Percentiles rank a stretch among this genome's conserved stretches.
Conservation (phyloP, 2,113 vertebrate genomes). For the Tupaia chinensis region DNA sequence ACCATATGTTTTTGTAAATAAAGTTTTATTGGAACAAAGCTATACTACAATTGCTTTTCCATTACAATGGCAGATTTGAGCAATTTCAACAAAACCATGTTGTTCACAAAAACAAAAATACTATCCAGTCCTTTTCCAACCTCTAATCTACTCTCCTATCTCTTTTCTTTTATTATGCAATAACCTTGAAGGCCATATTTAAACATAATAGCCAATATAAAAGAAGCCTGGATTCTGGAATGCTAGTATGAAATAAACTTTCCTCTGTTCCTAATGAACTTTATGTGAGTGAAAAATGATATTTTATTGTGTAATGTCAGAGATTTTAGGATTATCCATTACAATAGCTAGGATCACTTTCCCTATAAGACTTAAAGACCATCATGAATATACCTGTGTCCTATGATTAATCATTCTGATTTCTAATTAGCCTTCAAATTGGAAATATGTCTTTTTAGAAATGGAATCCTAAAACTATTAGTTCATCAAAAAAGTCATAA, state of each 20-base stretch:
- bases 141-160: background rate
- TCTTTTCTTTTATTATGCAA: background rate
- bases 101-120: background rate
- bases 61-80: background rate
- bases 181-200: background rate
- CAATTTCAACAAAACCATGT: conserved; percentile 4
- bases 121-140: background rate
- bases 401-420: background rate
- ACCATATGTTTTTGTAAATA: background rate
- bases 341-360: background rate
- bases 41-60: background rate
- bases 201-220: background rate
- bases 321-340: conserved; percentile 11
- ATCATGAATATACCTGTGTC: background rate
- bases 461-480: background rate
- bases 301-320: background rate
- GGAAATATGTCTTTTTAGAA: background rate
- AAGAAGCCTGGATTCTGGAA: conserved; percentile 11
- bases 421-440: background rate
- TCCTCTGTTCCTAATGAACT: background rate
- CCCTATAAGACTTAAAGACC: background rate
- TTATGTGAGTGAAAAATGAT: background rate
- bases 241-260: background rate
- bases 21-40: conserved; percentile 12
- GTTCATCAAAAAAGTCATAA: no score